A percentile compares a stretch with the other conserved stretches of the same genome.
Evolutionary conservation across 2,113 vertebrate genomes (phyloP).

Genomic region (Sialia sialis): DNA sequence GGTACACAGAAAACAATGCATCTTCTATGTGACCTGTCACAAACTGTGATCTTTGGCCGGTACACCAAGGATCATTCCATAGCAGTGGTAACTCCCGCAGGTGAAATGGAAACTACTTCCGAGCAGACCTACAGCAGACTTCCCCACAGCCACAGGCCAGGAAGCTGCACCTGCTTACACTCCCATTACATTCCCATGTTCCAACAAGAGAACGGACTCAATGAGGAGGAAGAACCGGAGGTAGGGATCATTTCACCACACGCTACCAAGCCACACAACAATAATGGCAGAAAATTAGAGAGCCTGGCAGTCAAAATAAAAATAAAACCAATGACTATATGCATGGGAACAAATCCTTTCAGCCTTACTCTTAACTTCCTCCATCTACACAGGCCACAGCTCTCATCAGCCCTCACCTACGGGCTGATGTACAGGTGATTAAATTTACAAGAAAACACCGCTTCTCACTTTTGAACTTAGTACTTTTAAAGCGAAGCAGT

Average conservation of each 20-base stretch:
- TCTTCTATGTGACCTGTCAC: neutral
- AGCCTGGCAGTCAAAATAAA: neutral
- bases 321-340: neutral
- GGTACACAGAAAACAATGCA: neutral
- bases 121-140: neutral
- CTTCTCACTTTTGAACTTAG: neutral
- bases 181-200: rapidly evolving
- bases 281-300: neutral
- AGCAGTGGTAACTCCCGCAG: neutral
- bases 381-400: neutral
- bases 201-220: neutral
- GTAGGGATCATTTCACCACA: neutral
- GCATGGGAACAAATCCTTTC: neutral
- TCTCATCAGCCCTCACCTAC: neutral
- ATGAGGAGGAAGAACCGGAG: neutral
- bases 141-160: rapidly evolving
- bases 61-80: neutral
- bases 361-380: neutral
- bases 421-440: neutral
- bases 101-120: neutral
- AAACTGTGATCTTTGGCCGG: neutral
- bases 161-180: rapidly evolving
- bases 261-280: neutral
- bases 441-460: neutral
- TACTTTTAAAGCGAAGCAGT: neutral